phyloP scores from a whole-genome alignment of 1,140 invertebrate genomes.

The Battus philenor region DNA sequence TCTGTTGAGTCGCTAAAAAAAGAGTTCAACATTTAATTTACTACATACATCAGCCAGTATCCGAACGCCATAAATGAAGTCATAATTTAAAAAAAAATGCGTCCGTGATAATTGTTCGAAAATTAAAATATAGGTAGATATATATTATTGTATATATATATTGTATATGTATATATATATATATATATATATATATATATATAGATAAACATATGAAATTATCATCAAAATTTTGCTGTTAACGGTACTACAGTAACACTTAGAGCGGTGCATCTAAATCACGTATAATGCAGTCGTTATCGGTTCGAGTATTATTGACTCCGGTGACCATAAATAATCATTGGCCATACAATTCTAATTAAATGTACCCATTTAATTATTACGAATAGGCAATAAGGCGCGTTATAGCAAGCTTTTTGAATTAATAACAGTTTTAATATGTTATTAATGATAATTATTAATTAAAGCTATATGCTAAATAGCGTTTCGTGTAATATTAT shows the following conservation, averaged over 20 bases:
- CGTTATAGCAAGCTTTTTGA: conserved; percentile 7
- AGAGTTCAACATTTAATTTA: too few relatives aligned
- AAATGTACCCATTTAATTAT: conserved; percentile 9
- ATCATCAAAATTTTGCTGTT: neutral
- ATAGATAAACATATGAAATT: too few relatives aligned
- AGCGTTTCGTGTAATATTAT: conserved; percentile 3
- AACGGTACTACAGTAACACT: neutral
- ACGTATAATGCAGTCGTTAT: conserved; percentile 6
- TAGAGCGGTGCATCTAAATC: conserved; percentile 1
- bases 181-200: too few relatives aligned
- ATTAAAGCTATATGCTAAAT: neutral
- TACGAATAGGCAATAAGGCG: conserved; percentile 9
- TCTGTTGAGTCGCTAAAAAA: too few relatives aligned
- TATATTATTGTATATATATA: too few relatives aligned
- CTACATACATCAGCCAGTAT: too few relatives aligned
- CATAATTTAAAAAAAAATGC: too few relatives aligned
- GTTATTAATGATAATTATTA: conserved; percentile 1
- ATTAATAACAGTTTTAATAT: conserved; percentile 11
- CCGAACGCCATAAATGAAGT: too few relatives aligned
- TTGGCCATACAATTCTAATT: conserved; percentile 5
- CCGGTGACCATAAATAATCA: conserved; percentile 7
- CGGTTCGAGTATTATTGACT: conserved; percentile 1
- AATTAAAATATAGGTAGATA: too few relatives aligned
- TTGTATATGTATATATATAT: neutral
- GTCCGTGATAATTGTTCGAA: too few relatives aligned